Evolutionary conservation across 1,140 invertebrate species (phyloP), one percentile per base, ranked within the genome.

Genomic region (Bilobella aurantiaca): DNA sequence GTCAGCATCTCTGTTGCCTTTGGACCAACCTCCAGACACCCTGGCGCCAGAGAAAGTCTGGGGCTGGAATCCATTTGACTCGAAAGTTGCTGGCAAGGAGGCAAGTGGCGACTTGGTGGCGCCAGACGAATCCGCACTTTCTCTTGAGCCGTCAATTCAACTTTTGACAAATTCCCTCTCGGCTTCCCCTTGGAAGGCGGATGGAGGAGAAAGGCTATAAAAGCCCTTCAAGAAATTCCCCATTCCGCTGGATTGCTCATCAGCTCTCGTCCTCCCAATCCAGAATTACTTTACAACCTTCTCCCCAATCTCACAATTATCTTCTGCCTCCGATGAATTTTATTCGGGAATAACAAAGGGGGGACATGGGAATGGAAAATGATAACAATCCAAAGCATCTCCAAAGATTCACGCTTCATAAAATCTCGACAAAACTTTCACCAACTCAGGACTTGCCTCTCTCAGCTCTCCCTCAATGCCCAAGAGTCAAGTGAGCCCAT

Each of bases 121-220:
- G 71, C 71, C 71, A 63, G 68, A 63, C 68, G n/a, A 72, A 72
- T 72, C 66, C 68, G 66, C 62, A 72, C 65, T 72, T 72, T 71
- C 69, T 69, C 27, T 69, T 34, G 34, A 58, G 30, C 59, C 68
- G 63, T 69, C 68, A 68, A 67, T 29, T 62, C 62, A 67, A 68
- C 63, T 71, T 71, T 71, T 71, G 69, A 71, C 69, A 71, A 71
- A 71, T 71, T 68, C 66, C 28, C 27, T 64, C 27, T 58, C 31
- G n/a, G n/a, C n/a, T n/a, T 27, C 49, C 49, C 21, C 25, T 63
- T 47, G 27, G 53, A 3, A 14, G 34, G 14, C 5, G 53, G 23
- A 27, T 21, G 32, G 28, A 57, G 59, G 64, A 29, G 29, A 37
- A 58, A 57, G n/a, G 53, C 53, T 14, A 57, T 57, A 57, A 57